These are phyloP conservation scores for Dendroctonus ponderosae DNA, from an alignment of 1,140 invertebrate species.

Conservation along the genomic window DNA sequence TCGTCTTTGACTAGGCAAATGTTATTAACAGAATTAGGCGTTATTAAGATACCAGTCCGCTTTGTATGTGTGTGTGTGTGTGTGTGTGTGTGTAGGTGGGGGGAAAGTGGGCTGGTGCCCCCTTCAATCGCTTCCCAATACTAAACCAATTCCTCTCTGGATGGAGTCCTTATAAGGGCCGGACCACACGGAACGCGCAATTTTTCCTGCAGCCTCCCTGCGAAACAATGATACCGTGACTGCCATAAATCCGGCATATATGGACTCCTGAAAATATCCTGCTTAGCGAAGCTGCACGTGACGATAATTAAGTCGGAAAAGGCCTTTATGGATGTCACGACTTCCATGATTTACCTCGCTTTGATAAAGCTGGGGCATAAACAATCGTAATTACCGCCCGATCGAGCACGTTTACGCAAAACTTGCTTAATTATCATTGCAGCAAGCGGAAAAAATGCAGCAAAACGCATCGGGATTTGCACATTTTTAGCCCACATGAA, in stretches of 20 bases:
- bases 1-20: slow-evolving; percentile 10
- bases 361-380: slow-evolving; percentile 42
- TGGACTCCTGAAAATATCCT: slow-evolving; percentile 41
- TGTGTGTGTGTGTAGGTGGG: too few species aligned
- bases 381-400: slow-evolving; percentile 31
- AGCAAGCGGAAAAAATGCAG: too few species aligned
- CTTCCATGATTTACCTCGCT: slow-evolving; percentile 44
- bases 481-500: too few species aligned
- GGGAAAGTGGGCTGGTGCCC: too few species aligned
- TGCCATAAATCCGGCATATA: slow-evolving; percentile 42
- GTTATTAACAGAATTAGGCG: slow-evolving; percentile 18
- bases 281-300: slow-evolving; percentile 45
- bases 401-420: slow-evolving; percentile 8
- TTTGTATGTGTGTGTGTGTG: neutral
- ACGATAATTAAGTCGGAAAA: slow-evolving; percentile 46
- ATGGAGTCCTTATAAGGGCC: too few species aligned
- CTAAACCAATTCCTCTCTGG: too few species aligned
- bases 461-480: too few species aligned
- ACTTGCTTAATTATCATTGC: too few species aligned
- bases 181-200: too few species aligned
- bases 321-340: slow-evolving; percentile 47
- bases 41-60: neutral
- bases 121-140: too few species aligned
- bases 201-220: slow-evolving; percentile 18
- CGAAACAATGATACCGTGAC: slow-evolving; percentile 44